Percentiles rank a stretch among this genome's conserved stretches.
These are phyloP conservation scores for Cremastobaeus sp. DNA, from an alignment of 2,888 invertebrate genomes.

Conservation along the genomic window DNA sequence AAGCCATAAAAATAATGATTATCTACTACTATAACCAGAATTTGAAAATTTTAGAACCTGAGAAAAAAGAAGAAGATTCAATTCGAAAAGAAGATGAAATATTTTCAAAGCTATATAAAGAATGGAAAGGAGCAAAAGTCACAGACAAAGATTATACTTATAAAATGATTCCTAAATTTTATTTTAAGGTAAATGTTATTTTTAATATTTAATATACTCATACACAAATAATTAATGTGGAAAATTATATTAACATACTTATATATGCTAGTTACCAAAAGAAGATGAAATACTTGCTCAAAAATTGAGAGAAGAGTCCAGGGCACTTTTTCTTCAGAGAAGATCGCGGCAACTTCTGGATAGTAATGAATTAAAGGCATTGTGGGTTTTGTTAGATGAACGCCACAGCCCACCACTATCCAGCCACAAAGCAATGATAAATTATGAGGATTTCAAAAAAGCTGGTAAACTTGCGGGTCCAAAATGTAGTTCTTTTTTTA, in stretches of 20 bases:
- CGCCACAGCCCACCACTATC: constrained; percentile 86
- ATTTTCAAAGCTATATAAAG: constrained; percentile 80
- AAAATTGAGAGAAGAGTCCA: constrained; percentile 91
- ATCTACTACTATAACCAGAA: no score
- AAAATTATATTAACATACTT: not conserved
- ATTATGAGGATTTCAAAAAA: constrained; percentile 90
- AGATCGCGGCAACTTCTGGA: constrained; percentile 90
- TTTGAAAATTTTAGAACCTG: constrained; percentile 32
- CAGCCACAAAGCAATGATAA: constrained; percentile 90
- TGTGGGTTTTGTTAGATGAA: constrained; percentile 91
- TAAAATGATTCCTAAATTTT: constrained; percentile 86
- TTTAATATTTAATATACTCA: not conserved
- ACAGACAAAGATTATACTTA: constrained; percentile 79
- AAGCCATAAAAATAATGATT: not conserved
- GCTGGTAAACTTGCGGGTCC: constrained; percentile 86
- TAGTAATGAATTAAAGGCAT: constrained; percentile 90
- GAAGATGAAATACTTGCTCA: constrained; percentile 87
- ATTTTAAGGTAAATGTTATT: constrained; percentile 80
- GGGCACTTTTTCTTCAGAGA: constrained; percentile 91
- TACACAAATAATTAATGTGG: no score
- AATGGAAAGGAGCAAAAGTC: constrained; percentile 79
- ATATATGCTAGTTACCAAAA: constrained; percentile 81
- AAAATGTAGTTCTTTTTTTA: constrained; percentile 89
- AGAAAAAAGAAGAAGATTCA: constrained; percentile 13
- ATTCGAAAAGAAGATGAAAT: constrained; percentile 79